Conservation (phyloP, 2,113 vertebrate species). For the Porphyrio hochstetteri region DNA sequence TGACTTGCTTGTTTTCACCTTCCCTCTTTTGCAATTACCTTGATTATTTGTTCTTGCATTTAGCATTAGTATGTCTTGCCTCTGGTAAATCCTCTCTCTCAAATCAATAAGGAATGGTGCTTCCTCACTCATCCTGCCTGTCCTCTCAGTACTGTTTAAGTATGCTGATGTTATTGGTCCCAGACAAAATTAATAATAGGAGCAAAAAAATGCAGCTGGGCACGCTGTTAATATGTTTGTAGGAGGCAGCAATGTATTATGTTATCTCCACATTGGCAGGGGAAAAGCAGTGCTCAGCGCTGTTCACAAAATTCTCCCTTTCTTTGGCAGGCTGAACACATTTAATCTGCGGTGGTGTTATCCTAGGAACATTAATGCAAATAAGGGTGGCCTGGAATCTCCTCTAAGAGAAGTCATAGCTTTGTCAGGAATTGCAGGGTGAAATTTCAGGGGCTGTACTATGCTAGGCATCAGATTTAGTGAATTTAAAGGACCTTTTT, state of each 20-base stretch:
- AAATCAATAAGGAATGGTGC: neutral
- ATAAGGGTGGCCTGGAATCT: neutral
- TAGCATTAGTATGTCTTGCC: neutral
- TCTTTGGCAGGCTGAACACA: neutral
- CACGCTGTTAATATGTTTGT: neutral
- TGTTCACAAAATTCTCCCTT: neutral
- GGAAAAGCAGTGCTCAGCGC: neutral
- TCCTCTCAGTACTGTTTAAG: neutral
- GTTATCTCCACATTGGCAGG: neutral
- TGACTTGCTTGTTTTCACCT: neutral
- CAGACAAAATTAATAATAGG: neutral
- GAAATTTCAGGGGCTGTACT: neutral
- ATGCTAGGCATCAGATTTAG: neutral
- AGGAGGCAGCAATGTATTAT: neutral
- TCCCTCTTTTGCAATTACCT: neutral
- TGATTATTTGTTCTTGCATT: neutral
- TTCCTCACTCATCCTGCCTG: neutral
- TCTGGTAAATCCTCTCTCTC: neutral
- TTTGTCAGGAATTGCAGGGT: neutral
- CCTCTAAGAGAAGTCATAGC: neutral
- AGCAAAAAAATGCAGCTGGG: neutral
- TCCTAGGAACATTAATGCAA: neutral
- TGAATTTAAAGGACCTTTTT: slow-evolving; percentile 1
- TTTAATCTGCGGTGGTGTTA: neutral
- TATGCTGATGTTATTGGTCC: neutral